Percentiles rank a stretch among this genome's conserved stretches.
Conservation (phyloP, 2,113 vertebrate genomes). For the Fregetta grallaria region DNA sequence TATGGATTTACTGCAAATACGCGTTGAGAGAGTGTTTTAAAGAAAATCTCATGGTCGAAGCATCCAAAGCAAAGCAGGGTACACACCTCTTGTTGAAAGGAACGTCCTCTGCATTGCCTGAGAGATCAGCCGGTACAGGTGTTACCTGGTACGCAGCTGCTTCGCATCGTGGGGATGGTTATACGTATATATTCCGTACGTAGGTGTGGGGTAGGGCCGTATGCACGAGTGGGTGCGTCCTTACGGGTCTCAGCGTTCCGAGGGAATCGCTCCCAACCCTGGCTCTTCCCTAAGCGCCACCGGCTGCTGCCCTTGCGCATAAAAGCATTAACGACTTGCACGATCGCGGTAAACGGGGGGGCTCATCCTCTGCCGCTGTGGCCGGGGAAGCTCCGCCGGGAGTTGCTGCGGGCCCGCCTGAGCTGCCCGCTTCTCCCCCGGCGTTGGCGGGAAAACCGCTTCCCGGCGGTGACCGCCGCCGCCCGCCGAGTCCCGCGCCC, state of each 20-base stretch:
- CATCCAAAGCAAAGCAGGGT: not conserved
- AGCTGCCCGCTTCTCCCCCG: not conserved
- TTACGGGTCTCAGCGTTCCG: accelerated
- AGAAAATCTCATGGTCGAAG: not conserved
- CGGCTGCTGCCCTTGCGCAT: not conserved
- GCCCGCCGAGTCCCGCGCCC: not conserved
- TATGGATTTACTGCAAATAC: not conserved
- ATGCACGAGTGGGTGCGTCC: not conserved
- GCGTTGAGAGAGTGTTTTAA: not conserved
- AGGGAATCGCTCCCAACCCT: too few species aligned
- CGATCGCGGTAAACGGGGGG: not conserved
- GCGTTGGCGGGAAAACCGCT: not conserved
- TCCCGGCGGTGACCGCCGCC: not conserved
- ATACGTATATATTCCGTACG: accelerated
- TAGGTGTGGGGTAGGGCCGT: accelerated
- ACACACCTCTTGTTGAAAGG: accelerated
- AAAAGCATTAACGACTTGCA: not conserved
- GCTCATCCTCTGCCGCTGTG: not conserved
- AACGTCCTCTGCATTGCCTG: not conserved
- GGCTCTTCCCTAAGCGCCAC: not conserved
- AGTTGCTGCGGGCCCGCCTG: not conserved
- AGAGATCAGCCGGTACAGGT: not conserved
- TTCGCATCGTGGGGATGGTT: too few species aligned
- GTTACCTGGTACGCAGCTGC: not conserved
- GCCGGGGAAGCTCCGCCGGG: not conserved